Percentiles rank a stretch among this genome's conserved stretches.
These are phyloP conservation scores for Spilosoma lubricipeda DNA, from an alignment of 2,888 invertebrate genomes.

Conservation along the genomic window DNA sequence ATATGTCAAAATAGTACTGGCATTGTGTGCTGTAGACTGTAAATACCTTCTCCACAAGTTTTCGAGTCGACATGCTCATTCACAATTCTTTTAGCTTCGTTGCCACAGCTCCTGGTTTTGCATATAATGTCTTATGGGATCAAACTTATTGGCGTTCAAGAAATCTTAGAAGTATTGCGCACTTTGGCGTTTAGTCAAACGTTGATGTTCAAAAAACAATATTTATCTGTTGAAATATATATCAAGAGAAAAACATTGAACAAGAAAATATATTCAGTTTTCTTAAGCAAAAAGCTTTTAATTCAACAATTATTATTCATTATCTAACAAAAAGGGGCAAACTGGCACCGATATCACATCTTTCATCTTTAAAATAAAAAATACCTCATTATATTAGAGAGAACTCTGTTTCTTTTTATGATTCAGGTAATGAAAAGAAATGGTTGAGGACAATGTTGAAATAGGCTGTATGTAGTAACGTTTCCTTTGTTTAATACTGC, in stretches of 20 bases:
- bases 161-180: slow-evolving; percentile 44
- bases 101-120: slow-evolving; percentile 43
- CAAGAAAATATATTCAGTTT: slow-evolving; percentile 28
- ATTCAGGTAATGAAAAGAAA: slow-evolving; percentile 78
- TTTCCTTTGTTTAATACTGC: slow-evolving; percentile 59
- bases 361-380: slow-evolving; percentile 58
- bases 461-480: slow-evolving; percentile 75
- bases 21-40: slow-evolving; percentile 47
- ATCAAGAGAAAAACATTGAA: background rate
- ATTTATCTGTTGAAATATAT: background rate
- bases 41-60: slow-evolving; percentile 48
- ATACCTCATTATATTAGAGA: slow-evolving; percentile 65
- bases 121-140: slow-evolving; percentile 52
- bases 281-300: slow-evolving; percentile 48
- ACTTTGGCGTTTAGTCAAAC: background rate
- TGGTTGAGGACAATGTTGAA: slow-evolving; percentile 69
- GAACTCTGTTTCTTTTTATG: slow-evolving; percentile 66
- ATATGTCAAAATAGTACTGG: slow-evolving; percentile 49
- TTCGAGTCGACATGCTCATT: slow-evolving; percentile 39
- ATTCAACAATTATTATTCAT: slow-evolving; percentile 56
- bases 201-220: background rate
- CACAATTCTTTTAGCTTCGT: slow-evolving; percentile 50
- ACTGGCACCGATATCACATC: slow-evolving; percentile 62
- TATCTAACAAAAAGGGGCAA: slow-evolving; percentile 62
- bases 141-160: slow-evolving; percentile 43